Base-by-base conservation (phyloP, 2,888 invertebrate species). In the Lobophora halterata region DNA sequence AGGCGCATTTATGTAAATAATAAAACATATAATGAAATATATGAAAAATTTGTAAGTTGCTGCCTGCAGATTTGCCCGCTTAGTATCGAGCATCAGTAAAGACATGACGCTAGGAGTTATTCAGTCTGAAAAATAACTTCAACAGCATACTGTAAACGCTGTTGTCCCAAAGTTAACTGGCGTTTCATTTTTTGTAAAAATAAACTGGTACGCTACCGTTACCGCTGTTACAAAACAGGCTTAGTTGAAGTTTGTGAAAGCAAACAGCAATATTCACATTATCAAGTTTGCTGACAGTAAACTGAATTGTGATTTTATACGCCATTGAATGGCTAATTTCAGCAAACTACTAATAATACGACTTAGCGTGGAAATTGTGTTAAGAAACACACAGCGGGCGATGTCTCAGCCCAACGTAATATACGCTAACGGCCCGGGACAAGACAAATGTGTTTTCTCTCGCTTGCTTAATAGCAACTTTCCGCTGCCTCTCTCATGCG, bases 361-460 rank as follows among this genome's bases (percentile, higher is more conserved):
- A 58, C 51, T 58, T 55, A 70, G 70, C 65, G 63, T 66, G 56
- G 61, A 58, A 67, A 66, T 65, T 61, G 68, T 74, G 78, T 73
- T 65, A 71, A 64, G 68, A 64, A 71, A 69, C 71, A 71, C 71
- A 62, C 79, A 79, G 79, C 79, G 67, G 76, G 79, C 71, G 76
- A 73, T 70, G 79, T 77, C 78, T 73, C 75, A 60, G 70, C 68
- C 61, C 66, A 52, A 56, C 63, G 79, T 82, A 83, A 85, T 87
- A 86, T 86, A 85, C 86, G 85, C 76, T 86, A 85, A 86, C 85
- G 81, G 79, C 70, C 72, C 69, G 70, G 73, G 82, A 82, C 83
- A 86, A 87, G 87, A 86, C 81, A 85, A 87, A 87, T 87, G 87
- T 85, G 82, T 80, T 83, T 86, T 82, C 83, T 78, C 80, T 79